Conservation (phyloP, 2,888 invertebrate genomes). For the Ectemnius continuus region DNA sequence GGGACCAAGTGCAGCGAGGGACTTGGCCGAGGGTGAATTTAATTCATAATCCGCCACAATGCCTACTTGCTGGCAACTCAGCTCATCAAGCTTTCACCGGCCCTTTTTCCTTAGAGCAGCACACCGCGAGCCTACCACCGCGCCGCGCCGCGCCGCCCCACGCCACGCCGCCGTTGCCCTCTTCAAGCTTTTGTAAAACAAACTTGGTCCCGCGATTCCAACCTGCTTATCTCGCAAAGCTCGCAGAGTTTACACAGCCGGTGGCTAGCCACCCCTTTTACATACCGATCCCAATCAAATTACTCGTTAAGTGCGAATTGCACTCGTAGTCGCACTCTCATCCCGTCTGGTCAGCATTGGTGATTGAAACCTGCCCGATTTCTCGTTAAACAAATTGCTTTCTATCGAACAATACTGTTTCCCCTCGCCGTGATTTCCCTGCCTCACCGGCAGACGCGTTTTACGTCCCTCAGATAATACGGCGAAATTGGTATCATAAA, state of each 20-base stretch:
- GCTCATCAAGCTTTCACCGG: constrained; percentile 64
- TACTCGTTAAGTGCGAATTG: constrained; percentile 12
- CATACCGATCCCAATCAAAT: constrained; percentile 17
- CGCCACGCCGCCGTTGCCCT: no score
- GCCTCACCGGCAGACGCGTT: not conserved
- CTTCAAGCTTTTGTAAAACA: constrained; percentile 40
- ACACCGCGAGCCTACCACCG: constrained; percentile 40
- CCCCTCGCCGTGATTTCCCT: not conserved
- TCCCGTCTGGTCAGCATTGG: not conserved
- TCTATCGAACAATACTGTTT: not conserved
- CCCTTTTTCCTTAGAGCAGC: constrained; percentile 49
- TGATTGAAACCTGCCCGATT: not conserved
- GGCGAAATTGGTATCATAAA: constrained; percentile 6
- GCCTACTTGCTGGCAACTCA: constrained; percentile 53
- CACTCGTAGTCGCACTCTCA: not conserved
- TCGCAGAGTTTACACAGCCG: not conserved
- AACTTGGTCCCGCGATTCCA: not conserved
- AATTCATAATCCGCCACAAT: constrained; percentile 70
- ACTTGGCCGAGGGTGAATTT: constrained; percentile 62
- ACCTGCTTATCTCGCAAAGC: not conserved
- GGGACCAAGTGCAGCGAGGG: constrained; percentile 49
- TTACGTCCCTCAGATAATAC: not conserved
- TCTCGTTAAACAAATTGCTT: not conserved
- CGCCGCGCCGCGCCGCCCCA: no score
- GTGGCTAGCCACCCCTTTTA: not conserved